phyloP scores from a whole-genome alignment of 1,140 invertebrate genomes.

The Drosophila serrata region DNA sequence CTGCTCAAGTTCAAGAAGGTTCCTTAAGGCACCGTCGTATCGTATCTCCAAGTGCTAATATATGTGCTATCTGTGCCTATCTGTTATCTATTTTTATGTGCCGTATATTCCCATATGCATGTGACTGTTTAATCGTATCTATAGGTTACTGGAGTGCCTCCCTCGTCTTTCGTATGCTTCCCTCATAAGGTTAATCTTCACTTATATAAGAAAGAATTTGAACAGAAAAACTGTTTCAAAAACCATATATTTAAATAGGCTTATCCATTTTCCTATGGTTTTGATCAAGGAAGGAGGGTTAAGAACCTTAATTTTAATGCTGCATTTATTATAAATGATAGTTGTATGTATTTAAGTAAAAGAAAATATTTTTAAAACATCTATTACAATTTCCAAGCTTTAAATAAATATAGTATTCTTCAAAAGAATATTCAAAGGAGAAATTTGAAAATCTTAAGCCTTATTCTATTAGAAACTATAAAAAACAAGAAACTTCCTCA shows the following conservation, averaged over 20 bases:
- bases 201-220: background rate
- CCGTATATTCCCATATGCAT: constrained; percentile 13
- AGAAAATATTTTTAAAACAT: too few species aligned
- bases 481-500: too few species aligned
- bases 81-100: constrained; percentile 35
- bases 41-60: constrained; percentile 3
- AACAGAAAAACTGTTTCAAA: background rate
- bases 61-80: constrained; percentile 37
- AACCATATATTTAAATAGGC: background rate
- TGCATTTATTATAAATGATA: background rate
- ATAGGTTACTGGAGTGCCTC: background rate
- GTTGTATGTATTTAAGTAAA: background rate
- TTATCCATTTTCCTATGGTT: background rate
- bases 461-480: background rate
- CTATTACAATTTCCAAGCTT: background rate
- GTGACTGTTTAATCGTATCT: background rate
- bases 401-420: background rate
- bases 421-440: too few species aligned
- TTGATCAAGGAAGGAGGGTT: rapidly evolving
- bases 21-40: constrained; percentile 38
- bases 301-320: background rate
- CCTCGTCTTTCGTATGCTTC: background rate
- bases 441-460: background rate
- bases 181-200: background rate
- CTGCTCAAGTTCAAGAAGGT: constrained; percentile 76